A percentile compares a stretch with the other conserved stretches of the same genome.
phyloP scores from a whole-genome alignment of 2,888 invertebrate genomes.

The Hirtodrosophila cameraria region DNA sequence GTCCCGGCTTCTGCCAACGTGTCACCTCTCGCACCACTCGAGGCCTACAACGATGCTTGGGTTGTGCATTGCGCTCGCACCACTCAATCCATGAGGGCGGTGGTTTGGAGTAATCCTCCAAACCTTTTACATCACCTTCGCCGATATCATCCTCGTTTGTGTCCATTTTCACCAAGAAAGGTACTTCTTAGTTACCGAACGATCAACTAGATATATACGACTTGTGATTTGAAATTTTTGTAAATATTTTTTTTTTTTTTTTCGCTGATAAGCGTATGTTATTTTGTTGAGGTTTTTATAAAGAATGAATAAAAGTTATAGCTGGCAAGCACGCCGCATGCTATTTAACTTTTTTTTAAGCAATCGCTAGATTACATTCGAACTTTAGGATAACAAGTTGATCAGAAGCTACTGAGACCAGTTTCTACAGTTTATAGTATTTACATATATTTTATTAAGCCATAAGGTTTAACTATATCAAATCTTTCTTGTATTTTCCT shows the following conservation, averaged over 20 bases:
- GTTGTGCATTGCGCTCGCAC: slow-evolving; percentile 48
- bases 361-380: no score
- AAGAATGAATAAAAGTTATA: not conserved
- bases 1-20: slow-evolving; percentile 60
- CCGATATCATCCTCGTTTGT: slow-evolving; percentile 13
- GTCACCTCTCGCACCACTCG: slow-evolving; percentile 17
- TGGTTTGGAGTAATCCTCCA: slow-evolving; percentile 2
- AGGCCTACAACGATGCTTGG: slow-evolving; percentile 15
- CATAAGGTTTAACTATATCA: no score
- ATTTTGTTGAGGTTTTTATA: slow-evolving; percentile 9
- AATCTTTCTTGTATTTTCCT: no score
- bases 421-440: no score
- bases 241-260: slow-evolving; percentile 1
- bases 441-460: no score
- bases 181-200: not conserved
- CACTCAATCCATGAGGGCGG: slow-evolving; percentile 49
- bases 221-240: slow-evolving; percentile 8
- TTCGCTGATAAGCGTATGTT: slow-evolving; percentile 10
- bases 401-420: no score
- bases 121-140: not conserved
- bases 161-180: slow-evolving; percentile 15
- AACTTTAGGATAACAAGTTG: no score
- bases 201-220: not conserved
- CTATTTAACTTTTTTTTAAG: no score
- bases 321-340: slow-evolving; percentile 23